These are phyloP conservation scores for Carlito syrichta DNA, from an alignment of 2,113 vertebrate species.

Conservation along the genomic window DNA sequence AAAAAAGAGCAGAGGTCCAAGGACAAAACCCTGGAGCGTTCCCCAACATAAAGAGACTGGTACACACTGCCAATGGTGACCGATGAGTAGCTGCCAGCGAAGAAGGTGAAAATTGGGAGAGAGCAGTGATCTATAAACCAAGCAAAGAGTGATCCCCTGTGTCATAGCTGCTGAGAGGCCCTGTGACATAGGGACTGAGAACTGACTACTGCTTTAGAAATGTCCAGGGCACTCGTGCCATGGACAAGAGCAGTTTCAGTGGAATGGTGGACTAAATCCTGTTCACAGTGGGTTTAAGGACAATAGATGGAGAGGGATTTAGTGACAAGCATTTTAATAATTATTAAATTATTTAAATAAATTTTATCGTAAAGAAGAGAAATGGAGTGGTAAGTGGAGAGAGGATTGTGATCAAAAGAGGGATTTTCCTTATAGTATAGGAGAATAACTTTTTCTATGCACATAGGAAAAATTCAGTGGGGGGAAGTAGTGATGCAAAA, in stretches of 20 bases:
- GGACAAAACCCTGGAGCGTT: neutral
- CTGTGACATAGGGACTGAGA: neutral
- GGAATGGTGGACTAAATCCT: neutral
- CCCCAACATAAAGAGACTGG: neutral
- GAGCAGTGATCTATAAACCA: neutral
- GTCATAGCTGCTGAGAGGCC: neutral
- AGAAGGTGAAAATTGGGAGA: neutral
- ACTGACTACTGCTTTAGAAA: neutral
- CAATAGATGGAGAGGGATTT: neutral
- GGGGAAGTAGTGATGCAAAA: neutral
- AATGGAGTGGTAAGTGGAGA: neutral
- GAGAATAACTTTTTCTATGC: neutral
- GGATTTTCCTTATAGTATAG: neutral
- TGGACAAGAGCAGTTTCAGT: neutral
- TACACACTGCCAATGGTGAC: neutral
- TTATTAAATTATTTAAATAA: no score
- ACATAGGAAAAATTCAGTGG: neutral
- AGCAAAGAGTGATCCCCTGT: neutral
- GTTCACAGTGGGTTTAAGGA: neutral
- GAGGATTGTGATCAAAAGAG: neutral
- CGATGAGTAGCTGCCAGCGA: neutral
- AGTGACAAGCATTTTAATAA: no score
- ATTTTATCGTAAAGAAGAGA: neutral
- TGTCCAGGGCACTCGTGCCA: neutral
- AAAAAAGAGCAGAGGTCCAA: neutral